phyloP scores from a whole-genome alignment of 2,797 vertebrate species.

The Malacoraja senta region DNA sequence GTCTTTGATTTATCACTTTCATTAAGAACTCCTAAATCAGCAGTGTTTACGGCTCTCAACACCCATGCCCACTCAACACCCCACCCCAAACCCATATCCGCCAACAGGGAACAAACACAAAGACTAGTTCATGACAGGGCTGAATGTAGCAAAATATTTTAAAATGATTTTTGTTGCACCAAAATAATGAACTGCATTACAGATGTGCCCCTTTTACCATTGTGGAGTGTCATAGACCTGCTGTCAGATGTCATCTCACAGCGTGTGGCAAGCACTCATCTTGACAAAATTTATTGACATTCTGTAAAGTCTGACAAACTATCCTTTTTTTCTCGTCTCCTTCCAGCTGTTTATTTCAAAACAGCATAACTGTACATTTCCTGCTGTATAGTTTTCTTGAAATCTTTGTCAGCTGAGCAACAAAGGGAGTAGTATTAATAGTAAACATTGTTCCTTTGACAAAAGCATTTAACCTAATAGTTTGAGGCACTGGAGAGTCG shows the following conservation, averaged over 20 bases:
- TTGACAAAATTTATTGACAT: neutral
- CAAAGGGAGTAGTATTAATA: neutral
- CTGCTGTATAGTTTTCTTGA: neutral
- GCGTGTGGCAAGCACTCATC: neutral
- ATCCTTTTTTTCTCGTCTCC: neutral
- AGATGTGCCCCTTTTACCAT: neutral
- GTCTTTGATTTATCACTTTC: neutral
- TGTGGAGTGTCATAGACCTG: neutral
- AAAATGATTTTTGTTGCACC: neutral
- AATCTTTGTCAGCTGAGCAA: neutral
- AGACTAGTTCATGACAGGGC: neutral
- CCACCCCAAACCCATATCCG: neutral
- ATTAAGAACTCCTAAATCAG: neutral
- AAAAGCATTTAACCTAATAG: neutral
- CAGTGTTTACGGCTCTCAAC: neutral
- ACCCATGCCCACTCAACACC: no score
- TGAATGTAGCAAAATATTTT: neutral
- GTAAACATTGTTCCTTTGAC: neutral
- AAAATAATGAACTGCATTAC: neutral
- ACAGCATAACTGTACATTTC: neutral
- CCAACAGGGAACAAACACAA: neutral
- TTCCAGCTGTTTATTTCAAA: neutral
- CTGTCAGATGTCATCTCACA: neutral
- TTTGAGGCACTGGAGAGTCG: neutral
- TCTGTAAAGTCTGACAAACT: constrained; percentile 9